phyloP scores from a whole-genome alignment of 2,888 invertebrate genomes.

The Sericinus montela region DNA sequence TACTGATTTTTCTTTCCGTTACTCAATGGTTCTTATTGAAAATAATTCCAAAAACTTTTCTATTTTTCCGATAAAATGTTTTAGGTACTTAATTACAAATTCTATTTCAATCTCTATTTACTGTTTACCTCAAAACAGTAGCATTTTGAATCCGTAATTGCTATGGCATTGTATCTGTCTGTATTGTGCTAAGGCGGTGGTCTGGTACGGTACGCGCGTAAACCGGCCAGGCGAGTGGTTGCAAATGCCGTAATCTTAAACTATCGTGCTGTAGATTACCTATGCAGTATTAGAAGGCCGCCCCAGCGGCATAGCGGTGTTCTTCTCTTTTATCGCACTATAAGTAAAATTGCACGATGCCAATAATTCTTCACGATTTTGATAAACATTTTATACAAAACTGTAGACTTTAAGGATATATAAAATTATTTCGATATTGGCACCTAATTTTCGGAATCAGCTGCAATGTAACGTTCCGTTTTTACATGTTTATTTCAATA shows the following conservation, averaged over 20 bases:
- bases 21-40: no score
- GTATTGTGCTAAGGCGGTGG: slow-evolving; percentile 44
- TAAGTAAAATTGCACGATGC: slow-evolving; percentile 7
- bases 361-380: slow-evolving; percentile 5
- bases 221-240: slow-evolving; percentile 61
- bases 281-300: slow-evolving; percentile 71
- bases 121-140: slow-evolving; percentile 31
- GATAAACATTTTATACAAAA: not conserved
- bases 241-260: slow-evolving; percentile 38
- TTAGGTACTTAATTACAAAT: no score
- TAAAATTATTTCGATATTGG: not conserved
- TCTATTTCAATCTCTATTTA: slow-evolving; percentile 30
- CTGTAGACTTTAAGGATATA: no score
- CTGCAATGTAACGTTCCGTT: slow-evolving; percentile 16
- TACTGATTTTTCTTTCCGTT: no score
- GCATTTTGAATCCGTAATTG: slow-evolving; percentile 60
- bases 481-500: not conserved
- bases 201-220: slow-evolving; percentile 32
- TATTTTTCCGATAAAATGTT: no score
- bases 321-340: slow-evolving; percentile 29
- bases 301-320: slow-evolving; percentile 56
- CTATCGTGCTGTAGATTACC: slow-evolving; percentile 48
- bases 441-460: not conserved
- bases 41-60: no score
- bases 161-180: slow-evolving; percentile 64